These are phyloP conservation scores for Tetheella fluctuosa DNA, from an alignment of 2,888 invertebrate genomes.

Conservation along the genomic window DNA sequence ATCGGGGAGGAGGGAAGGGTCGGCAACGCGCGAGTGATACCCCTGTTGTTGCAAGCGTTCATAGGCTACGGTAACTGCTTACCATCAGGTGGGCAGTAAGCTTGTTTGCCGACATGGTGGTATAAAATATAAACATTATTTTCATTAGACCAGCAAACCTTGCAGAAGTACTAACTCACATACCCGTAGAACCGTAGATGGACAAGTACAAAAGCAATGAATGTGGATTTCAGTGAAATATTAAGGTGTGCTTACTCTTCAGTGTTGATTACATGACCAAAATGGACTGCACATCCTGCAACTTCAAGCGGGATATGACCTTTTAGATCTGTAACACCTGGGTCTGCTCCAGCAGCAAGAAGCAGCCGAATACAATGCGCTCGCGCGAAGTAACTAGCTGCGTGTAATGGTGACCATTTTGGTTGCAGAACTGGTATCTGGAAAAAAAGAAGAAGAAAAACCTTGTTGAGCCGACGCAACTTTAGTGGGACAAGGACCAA, in stretches of 20 bases:
- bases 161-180: too few relatives aligned
- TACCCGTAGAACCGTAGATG: too few relatives aligned
- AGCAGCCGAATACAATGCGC: constrained; percentile 77
- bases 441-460: neutral
- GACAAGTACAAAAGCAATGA: neutral
- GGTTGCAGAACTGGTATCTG: constrained; percentile 74
- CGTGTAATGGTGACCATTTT: constrained; percentile 86
- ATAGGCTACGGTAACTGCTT: too few relatives aligned
- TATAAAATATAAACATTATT: too few relatives aligned
- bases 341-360: constrained; percentile 77
- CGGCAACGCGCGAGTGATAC: too few relatives aligned
- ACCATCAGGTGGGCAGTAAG: too few relatives aligned
- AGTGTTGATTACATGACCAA: constrained; percentile 47
- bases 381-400: constrained; percentile 81
- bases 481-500: too few relatives aligned
- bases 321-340: constrained; percentile 65
- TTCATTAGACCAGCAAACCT: too few relatives aligned
- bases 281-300: constrained; percentile 69
- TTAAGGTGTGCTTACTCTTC: constrained; percentile 42
- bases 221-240: constrained; percentile 13
- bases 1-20: too few relatives aligned
- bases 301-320: constrained; percentile 80
- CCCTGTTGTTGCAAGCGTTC: too few relatives aligned
- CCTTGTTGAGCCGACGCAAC: too few relatives aligned
- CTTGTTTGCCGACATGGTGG: too few relatives aligned